A percentile compares a stretch with the other conserved stretches of the same genome.
These are phyloP conservation scores for Petroica traversi DNA, from an alignment of 2,113 vertebrate genomes.

Conservation along the genomic window DNA sequence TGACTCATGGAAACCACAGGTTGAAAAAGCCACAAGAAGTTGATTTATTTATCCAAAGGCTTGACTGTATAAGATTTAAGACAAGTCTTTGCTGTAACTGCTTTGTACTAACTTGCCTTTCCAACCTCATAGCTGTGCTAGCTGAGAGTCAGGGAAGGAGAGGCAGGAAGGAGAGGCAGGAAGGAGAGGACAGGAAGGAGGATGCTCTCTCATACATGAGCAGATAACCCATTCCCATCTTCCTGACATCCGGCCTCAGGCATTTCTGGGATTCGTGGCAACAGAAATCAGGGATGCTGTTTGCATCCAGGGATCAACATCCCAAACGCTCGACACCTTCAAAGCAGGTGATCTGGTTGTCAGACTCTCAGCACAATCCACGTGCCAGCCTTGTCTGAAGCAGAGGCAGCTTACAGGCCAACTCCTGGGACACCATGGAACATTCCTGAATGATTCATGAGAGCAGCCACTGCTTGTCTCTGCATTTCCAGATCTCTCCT, in stretches of 20 bases:
- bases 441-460: background rate
- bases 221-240: background rate
- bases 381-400: rapidly evolving
- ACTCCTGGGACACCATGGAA: background rate
- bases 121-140: background rate
- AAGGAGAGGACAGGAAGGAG: background rate
- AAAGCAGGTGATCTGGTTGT: rapidly evolving
- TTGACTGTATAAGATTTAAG: background rate
- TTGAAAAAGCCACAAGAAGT: background rate
- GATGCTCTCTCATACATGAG: rapidly evolving
- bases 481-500: background rate
- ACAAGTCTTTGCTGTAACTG: background rate
- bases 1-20: background rate
- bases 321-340: background rate
- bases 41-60: background rate
- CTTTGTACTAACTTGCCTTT: background rate
- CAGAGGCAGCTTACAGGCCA: background rate
- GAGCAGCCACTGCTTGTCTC: background rate
- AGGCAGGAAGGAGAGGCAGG: background rate
- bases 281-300: background rate
- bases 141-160: background rate
- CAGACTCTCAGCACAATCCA: background rate
- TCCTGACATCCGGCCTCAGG: background rate
- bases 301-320: background rate
- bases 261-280: background rate